Evolutionary conservation across 2,888 invertebrate genomes (phyloP).

Genomic region (Chesias legatella): DNA sequence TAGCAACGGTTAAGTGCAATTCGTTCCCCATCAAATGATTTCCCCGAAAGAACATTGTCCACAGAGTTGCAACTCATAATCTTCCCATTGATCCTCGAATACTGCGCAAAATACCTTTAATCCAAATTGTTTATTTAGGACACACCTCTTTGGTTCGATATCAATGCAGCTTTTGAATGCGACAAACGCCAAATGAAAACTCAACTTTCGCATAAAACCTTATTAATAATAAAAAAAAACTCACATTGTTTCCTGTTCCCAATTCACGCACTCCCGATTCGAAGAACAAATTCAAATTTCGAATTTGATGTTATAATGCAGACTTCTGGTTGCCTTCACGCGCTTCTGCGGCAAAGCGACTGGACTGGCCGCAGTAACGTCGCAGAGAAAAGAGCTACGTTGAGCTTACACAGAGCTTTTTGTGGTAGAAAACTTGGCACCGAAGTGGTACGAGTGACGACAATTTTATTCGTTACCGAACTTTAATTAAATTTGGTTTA

Average conservation of each 20-base stretch:
- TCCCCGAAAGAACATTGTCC: too few relatives aligned
- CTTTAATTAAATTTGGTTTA: too few relatives aligned
- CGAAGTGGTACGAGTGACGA: slow-evolving; percentile 5
- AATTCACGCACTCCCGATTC: slow-evolving; percentile 10
- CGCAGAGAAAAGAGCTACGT: slow-evolving; percentile 47
- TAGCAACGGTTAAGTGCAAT: too few relatives aligned
- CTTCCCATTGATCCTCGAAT: slow-evolving; percentile 2
- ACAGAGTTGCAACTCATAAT: slow-evolving; percentile 2
- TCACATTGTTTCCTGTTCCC: slow-evolving; percentile 15
- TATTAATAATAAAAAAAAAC: slow-evolving; percentile 5
- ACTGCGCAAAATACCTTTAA: slow-evolving; percentile 12
- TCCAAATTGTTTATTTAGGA: slow-evolving; percentile 1
- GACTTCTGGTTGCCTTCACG: slow-evolving; percentile 44
- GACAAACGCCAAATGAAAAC: slow-evolving; percentile 3
- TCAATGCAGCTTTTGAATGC: slow-evolving; percentile 11
- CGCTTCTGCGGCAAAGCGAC: slow-evolving; percentile 65
- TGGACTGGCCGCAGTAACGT: slow-evolving; percentile 70
- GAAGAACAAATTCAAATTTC: slow-evolving; percentile 16
- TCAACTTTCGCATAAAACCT: neutral
- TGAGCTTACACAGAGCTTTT: slow-evolving; percentile 36
- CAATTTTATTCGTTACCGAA: too few relatives aligned
- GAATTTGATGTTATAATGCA: slow-evolving; percentile 34
- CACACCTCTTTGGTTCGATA: slow-evolving; percentile 8
- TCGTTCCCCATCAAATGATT: too few relatives aligned
- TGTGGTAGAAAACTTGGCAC: slow-evolving; percentile 9